These are phyloP conservation scores for Paracanthobrama guichenoti DNA, from an alignment of 2,113 vertebrate genomes.

Conservation along the genomic window DNA sequence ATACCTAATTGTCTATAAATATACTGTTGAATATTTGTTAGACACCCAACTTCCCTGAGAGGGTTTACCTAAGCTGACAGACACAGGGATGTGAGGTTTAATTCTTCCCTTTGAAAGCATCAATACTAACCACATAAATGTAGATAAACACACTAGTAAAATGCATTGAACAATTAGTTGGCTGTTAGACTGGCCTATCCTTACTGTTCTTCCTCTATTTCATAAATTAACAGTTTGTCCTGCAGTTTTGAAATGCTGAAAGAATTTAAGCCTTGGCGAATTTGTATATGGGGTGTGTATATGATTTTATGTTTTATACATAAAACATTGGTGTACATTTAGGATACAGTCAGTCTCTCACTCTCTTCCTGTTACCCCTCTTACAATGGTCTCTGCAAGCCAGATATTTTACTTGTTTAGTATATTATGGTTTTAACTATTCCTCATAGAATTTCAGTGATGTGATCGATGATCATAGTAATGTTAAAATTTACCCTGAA, in stretches of 20 bases:
- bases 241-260: background rate
- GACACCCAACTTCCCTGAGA: too few species aligned
- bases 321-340: background rate
- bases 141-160: background rate
- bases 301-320: background rate
- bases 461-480: background rate
- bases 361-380: background rate
- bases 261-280: background rate
- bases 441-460: background rate
- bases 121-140: background rate
- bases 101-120: background rate
- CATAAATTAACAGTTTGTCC: background rate
- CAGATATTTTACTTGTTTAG: constrained; percentile 5
- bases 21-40: constrained; percentile 5
- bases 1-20: constrained; percentile 7
- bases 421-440: background rate
- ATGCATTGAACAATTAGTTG: background rate
- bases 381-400: background rate
- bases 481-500: background rate
- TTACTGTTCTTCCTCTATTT: background rate
- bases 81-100: too few species aligned
- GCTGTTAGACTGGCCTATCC: background rate
- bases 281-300: background rate
- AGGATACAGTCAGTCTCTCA: background rate
- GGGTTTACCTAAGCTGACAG: too few species aligned